These are phyloP conservation scores for Falcaria lacertinaria DNA, from an alignment of 2,888 invertebrate genomes.

Conservation along the genomic window DNA sequence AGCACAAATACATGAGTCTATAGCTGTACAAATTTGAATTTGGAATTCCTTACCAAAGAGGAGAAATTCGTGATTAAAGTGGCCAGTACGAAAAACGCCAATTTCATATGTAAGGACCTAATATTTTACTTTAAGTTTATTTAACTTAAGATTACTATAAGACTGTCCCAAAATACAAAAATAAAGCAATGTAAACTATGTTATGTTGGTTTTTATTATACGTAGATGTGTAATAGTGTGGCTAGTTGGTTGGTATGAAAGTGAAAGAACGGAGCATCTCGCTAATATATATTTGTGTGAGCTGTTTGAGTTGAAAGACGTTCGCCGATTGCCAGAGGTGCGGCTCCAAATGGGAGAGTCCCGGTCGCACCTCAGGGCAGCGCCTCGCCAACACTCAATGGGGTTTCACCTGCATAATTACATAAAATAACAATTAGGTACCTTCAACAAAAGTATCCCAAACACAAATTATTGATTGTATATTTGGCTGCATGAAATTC, in stretches of 20 bases:
- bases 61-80: too few relatives aligned
- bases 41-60: too few relatives aligned
- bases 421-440: slow-evolving; percentile 3
- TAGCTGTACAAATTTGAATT: too few relatives aligned
- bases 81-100: too few relatives aligned
- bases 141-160: too few relatives aligned
- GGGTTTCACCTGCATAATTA: slow-evolving; percentile 60
- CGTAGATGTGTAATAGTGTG: slow-evolving; percentile 32
- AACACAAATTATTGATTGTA: too few relatives aligned
- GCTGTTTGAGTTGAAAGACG: slow-evolving; percentile 24
- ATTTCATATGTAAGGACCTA: too few relatives aligned
- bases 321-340: slow-evolving; percentile 27
- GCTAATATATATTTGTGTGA: slow-evolving; percentile 28
- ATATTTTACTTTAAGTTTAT: too few relatives aligned
- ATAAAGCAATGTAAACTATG: slow-evolving; percentile 34
- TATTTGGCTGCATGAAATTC: too few relatives aligned
- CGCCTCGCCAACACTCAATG: slow-evolving; percentile 62
- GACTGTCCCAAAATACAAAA: slow-evolving; percentile 36
- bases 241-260: slow-evolving; percentile 36
- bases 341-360: slow-evolving; percentile 25
- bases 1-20: too few relatives aligned
- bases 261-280: slow-evolving; percentile 24
- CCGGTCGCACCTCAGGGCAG: slow-evolving; percentile 32
- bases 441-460: too few relatives aligned
- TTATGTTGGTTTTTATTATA: slow-evolving; percentile 19